These are phyloP conservation scores for Odontamblyopus lacepedii DNA, from an alignment of 2,797 vertebrate species.

Conservation along the genomic window DNA sequence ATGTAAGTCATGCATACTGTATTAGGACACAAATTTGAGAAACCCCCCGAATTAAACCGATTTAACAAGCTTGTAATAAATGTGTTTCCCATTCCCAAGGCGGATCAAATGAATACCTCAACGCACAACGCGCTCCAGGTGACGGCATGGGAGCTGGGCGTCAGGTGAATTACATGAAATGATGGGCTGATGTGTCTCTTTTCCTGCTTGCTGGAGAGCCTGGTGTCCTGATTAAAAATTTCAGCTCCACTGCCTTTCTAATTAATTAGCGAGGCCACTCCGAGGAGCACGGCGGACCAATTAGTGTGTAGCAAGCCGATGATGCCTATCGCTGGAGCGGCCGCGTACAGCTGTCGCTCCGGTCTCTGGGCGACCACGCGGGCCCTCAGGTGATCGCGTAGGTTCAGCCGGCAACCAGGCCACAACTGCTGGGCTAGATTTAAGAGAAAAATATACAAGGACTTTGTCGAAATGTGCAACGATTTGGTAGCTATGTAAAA, in stretches of 20 bases:
- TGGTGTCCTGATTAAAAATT: slow-evolving; percentile 83
- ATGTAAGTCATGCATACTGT: slow-evolving; percentile 45
- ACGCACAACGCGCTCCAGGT: slow-evolving; percentile 60
- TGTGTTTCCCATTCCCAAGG: slow-evolving; percentile 56
- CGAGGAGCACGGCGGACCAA: slow-evolving; percentile 75
- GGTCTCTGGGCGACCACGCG: slow-evolving; percentile 62
- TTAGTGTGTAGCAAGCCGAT: slow-evolving; percentile 77
- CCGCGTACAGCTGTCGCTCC: slow-evolving; percentile 77
- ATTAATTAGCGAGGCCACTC: slow-evolving; percentile 83
- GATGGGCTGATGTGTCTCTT: slow-evolving; percentile 67
- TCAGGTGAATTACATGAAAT: slow-evolving; percentile 76
- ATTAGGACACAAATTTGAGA: slow-evolving; percentile 38
- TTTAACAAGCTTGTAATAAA: slow-evolving; percentile 48
- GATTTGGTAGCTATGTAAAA: not conserved
- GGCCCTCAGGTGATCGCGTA: slow-evolving; percentile 69
- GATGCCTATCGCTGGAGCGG: slow-evolving; percentile 77
- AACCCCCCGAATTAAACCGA: slow-evolving; percentile 50
- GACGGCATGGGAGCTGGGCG: slow-evolving; percentile 66
- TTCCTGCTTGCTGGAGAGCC: slow-evolving; percentile 59
- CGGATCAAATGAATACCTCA: slow-evolving; percentile 58
- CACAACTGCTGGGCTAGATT: slow-evolving; percentile 35
- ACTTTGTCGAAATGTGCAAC: not conserved
- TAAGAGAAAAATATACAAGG: slow-evolving; percentile 11
- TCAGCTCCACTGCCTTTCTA: slow-evolving; percentile 81
- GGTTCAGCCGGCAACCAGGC: slow-evolving; percentile 57